phyloP scores from a whole-genome alignment of 2,797 vertebrate genomes.

The Betta splendens region DNA sequence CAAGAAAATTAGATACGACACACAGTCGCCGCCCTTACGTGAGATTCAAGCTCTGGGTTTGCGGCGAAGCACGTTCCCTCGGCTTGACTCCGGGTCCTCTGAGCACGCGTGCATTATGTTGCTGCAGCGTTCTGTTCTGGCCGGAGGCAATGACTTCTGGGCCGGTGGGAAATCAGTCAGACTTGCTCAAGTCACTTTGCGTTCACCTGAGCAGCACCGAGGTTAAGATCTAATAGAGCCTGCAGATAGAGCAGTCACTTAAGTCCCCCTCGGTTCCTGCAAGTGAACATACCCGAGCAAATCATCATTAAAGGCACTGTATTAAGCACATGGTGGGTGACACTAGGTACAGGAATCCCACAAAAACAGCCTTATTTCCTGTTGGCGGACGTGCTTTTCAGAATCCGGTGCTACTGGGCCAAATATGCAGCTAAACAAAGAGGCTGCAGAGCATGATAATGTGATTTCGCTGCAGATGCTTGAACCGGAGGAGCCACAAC shows the following conservation, averaged over 20 bases:
- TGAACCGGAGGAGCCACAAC: constrained; percentile 37
- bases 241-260: constrained; percentile 42
- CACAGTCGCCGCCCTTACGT: constrained; percentile 20
- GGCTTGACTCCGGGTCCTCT: constrained; percentile 34
- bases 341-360: constrained; percentile 13
- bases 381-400: constrained; percentile 51
- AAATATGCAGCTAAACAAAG: constrained; percentile 55
- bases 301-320: constrained; percentile 42
- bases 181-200: constrained; percentile 57
- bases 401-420: constrained; percentile 47
- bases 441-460: constrained; percentile 65
- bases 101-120: constrained; percentile 38
- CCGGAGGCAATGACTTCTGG: constrained; percentile 46
- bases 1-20: constrained; percentile 24
- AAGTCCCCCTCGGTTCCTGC: constrained; percentile 34
- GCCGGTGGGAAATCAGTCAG: constrained; percentile 65
- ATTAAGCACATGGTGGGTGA: constrained; percentile 12
- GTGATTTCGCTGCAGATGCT: constrained; percentile 49
- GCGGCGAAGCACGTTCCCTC: constrained; percentile 14
- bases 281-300: constrained; percentile 20
- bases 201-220: constrained; percentile 58
- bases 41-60: constrained; percentile 30
- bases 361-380: constrained; percentile 42
- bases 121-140: constrained; percentile 25
- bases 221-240: constrained; percentile 67